These are phyloP conservation scores for Aphis craccivora DNA, from an alignment of 1,140 invertebrate species.

Conservation along the genomic window DNA sequence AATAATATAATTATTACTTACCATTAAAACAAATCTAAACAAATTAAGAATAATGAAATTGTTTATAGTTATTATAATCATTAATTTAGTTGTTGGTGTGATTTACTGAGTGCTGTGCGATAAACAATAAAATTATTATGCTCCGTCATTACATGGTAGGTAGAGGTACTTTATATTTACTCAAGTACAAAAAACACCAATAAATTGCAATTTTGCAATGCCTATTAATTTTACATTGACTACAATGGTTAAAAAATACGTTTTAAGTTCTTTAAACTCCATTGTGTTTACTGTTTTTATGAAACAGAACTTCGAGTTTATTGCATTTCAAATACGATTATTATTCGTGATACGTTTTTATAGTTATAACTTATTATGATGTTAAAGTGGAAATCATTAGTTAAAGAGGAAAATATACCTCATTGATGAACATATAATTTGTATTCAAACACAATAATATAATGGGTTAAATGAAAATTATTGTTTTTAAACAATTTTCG, in stretches of 20 bases:
- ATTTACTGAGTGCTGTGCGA: not conserved
- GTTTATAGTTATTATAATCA: not conserved
- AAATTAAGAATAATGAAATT: not conserved
- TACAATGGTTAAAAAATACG: not conserved
- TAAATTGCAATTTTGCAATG: not conserved
- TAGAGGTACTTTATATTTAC: not conserved
- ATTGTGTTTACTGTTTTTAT: not conserved
- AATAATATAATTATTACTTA: not conserved
- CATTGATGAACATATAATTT: not conserved
- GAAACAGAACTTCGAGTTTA: too few relatives aligned
- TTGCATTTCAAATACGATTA: not conserved
- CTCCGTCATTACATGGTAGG: not conserved
- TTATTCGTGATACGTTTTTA: not conserved
- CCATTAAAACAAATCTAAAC: not conserved
- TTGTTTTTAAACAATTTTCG: not conserved
- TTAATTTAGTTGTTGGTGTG: not conserved
- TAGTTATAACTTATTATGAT: not conserved
- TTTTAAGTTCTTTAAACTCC: not conserved
- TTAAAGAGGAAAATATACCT: not conserved
- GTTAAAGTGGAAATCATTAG: not conserved
- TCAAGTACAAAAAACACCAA: not conserved
- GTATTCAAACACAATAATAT: not conserved
- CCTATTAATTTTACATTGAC: not conserved
- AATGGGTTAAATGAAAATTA: not conserved
- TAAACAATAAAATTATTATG: constrained; percentile 1